A percentile compares a stretch with the other conserved stretches of the same genome.
These are phyloP conservation scores for Acrocephalus scirpaceus DNA, from an alignment of 2,797 vertebrate species.

Conservation along the genomic window DNA sequence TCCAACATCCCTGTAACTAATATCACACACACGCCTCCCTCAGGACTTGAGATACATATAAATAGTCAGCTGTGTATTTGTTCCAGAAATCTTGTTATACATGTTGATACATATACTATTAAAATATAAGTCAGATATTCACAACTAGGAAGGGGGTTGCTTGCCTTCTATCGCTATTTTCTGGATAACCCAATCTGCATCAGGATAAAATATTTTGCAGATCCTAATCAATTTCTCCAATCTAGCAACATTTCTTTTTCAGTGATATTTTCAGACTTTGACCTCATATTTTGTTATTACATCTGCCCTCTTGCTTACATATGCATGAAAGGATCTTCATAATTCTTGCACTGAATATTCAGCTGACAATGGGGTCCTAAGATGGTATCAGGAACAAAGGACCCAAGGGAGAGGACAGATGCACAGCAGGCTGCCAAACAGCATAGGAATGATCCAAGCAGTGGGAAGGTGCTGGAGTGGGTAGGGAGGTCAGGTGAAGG, in stretches of 20 bases:
- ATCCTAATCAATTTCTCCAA: not conserved
- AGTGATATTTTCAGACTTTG: not conserved
- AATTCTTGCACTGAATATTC: not conserved
- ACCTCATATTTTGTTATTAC: not conserved
- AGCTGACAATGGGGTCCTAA: not conserved
- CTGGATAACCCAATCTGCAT: not conserved
- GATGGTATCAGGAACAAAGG: not conserved
- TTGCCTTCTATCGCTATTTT: not conserved
- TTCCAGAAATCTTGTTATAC: not conserved
- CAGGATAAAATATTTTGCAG: not conserved
- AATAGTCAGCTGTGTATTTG: not conserved
- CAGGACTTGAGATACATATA: not conserved
- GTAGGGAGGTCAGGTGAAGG: not conserved
- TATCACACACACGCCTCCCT: not conserved
- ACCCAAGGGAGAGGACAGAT: not conserved
- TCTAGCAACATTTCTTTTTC: not conserved
- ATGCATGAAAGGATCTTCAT: not conserved
- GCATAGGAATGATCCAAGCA: accelerated
- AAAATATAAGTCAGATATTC: not conserved
- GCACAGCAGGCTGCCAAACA: not conserved
- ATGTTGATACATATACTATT: not conserved
- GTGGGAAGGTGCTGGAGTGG: not conserved
- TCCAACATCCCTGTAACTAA: not conserved
- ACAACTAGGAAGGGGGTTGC: not conserved
- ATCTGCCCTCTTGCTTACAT: not conserved